These are phyloP conservation scores for Sclerurus mexicanus DNA, from an alignment of 2,113 vertebrate species.

Conservation along the genomic window DNA sequence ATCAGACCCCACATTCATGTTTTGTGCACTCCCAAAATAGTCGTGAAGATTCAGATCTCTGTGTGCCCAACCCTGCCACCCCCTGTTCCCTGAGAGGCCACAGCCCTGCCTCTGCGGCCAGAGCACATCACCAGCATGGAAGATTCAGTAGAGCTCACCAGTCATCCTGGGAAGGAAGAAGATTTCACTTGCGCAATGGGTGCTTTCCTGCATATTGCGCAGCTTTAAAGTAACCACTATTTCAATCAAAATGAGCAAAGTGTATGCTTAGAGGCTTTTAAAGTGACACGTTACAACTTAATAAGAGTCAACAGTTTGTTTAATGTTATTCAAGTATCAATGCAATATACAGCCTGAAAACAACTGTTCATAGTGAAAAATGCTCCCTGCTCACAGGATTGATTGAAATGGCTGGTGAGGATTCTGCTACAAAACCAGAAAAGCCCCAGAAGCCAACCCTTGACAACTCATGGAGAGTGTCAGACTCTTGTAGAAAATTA, in stretches of 20 bases:
- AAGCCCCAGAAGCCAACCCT: neutral
- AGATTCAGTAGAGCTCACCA: neutral
- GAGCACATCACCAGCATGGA: neutral
- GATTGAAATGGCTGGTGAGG: neutral
- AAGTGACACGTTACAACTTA: neutral
- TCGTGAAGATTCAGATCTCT: neutral
- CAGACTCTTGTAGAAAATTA: neutral
- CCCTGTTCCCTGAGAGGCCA: neutral
- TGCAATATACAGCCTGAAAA: neutral
- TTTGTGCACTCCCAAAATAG: neutral
- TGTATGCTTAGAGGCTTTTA: neutral
- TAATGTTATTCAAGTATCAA: neutral
- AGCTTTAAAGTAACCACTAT: neutral
- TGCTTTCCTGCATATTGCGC: neutral
- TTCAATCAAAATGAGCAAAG: neutral
- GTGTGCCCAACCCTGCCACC: neutral
- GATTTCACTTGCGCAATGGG: neutral
- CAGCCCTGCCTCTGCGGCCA: neutral
- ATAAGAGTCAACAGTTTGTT: neutral
- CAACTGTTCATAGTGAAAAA: neutral
- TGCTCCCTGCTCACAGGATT: neutral
- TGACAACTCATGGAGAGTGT: accelerated
- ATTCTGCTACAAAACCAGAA: neutral
- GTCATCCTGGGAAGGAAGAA: neutral
- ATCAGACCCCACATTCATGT: neutral